Percentiles rank a stretch among this genome's conserved stretches.
Evolutionary conservation across 2,113 vertebrate species (phyloP).

Genomic region (Galeopterus variegatus): DNA sequence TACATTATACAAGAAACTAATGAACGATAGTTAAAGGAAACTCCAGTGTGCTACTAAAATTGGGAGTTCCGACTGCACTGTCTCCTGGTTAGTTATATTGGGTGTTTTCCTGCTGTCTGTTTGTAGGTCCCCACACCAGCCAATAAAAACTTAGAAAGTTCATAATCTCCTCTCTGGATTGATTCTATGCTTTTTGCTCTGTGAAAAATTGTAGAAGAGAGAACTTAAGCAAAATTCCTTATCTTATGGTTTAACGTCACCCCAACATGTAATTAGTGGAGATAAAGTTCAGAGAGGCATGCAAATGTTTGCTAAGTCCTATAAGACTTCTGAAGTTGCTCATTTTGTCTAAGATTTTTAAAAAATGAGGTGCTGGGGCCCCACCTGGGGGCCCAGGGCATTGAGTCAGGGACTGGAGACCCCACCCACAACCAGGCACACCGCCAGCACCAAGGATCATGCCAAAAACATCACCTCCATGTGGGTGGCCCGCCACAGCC

Average conservation of each 20-base stretch:
- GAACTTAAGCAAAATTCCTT: not conserved
- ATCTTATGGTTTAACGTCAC: not conserved
- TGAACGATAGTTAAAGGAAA: not conserved
- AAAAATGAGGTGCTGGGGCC: not conserved
- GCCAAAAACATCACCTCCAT: too few species aligned
- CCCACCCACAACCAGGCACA: too few species aligned
- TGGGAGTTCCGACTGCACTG: accelerated
- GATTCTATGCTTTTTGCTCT: not conserved
- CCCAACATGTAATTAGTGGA: not conserved
- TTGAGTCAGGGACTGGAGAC: too few species aligned
- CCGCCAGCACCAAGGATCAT: too few species aligned
- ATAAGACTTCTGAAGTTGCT: not conserved
- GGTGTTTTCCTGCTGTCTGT: not conserved
- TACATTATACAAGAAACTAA: not conserved
- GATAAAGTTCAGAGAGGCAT: not conserved
- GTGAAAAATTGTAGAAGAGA: not conserved
- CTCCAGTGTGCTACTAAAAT: too few species aligned
- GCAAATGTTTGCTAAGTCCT: not conserved
- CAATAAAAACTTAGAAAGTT: not conserved
- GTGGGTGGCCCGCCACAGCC: too few species aligned
- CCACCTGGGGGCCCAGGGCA: too few species aligned
- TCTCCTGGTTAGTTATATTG: not conserved
- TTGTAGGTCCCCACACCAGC: not conserved
- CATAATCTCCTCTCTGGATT: not conserved
- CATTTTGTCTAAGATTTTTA: not conserved